These are phyloP conservation scores for Laticauda laticaudata DNA, from an alignment of 2,113 vertebrate species.

Conservation along the genomic window DNA sequence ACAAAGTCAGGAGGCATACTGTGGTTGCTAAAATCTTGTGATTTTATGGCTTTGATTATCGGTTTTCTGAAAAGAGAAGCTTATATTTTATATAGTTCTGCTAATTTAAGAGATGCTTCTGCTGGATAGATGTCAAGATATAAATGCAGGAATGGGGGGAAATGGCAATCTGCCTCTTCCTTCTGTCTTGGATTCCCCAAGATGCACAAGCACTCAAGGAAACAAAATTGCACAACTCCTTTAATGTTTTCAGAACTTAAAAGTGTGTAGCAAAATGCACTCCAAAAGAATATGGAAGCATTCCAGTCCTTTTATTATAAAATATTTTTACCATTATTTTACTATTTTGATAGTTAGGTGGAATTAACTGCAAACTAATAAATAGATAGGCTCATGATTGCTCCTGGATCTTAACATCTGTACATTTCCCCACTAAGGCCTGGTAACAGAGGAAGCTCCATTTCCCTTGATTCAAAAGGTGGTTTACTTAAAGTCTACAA, in stretches of 20 bases:
- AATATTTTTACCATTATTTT: neutral
- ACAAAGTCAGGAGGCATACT: neutral
- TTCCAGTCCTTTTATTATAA: neutral
- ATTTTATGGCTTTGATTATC: conserved; percentile 27
- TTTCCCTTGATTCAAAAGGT: neutral
- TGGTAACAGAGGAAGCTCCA: neutral
- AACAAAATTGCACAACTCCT: neutral
- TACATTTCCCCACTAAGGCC: neutral
- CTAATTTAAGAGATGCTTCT: neutral
- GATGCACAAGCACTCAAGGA: conserved; percentile 39
- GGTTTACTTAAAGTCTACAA: neutral
- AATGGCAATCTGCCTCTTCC: conserved; percentile 36
- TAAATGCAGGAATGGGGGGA: neutral
- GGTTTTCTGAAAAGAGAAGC: conserved; percentile 36
- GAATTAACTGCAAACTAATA: neutral
- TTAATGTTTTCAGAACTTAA: conserved; percentile 22
- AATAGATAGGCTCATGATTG: neutral
- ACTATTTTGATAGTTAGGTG: neutral
- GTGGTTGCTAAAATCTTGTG: neutral
- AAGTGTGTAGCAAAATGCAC: conserved; percentile 7
- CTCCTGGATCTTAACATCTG: neutral
- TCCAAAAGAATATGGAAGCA: neutral
- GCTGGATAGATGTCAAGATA: neutral
- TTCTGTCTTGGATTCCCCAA: conserved; percentile 26
- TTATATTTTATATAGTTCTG: conserved; percentile 10